Conservation (phyloP, 2,113 vertebrate genomes). For the Paradoxurus hermaphroditus region DNA sequence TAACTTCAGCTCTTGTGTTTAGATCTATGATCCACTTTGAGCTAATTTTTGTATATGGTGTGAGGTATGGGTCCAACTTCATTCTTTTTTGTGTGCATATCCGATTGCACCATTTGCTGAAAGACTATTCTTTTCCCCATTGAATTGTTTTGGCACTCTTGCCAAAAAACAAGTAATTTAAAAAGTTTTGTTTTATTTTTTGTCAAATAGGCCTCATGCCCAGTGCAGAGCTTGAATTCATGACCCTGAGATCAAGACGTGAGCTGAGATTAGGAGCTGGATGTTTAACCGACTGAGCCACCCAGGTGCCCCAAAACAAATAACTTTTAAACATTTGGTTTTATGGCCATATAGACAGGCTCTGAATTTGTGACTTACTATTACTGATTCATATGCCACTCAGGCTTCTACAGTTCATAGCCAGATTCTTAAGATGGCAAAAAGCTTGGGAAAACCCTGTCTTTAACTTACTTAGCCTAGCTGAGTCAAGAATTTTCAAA, state of each 20-base stretch:
- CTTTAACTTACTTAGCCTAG: neutral
- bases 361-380: neutral
- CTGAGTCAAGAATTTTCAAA: neutral
- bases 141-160: neutral
- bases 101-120: neutral
- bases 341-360: neutral
- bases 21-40: neutral
- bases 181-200: slow-evolving; percentile 7
- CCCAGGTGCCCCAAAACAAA: neutral
- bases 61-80: neutral
- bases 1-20: neutral
- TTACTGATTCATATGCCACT: neutral
- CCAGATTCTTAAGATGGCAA: neutral
- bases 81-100: neutral
- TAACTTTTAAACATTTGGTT: slow-evolving; percentile 34
- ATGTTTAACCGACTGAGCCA: too few species aligned
- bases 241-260: too few species aligned
- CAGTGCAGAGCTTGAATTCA: too few species aligned
- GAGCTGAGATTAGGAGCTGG: too few species aligned
- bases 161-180: slow-evolving; percentile 24
- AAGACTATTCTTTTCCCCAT: neutral
- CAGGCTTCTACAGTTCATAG: neutral
- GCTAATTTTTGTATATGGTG: neutral
- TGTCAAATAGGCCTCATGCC: too few species aligned
- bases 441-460: neutral